Evolutionary conservation across 2,888 invertebrate genomes (phyloP).

Genomic region (Spilosoma lubricipeda): DNA sequence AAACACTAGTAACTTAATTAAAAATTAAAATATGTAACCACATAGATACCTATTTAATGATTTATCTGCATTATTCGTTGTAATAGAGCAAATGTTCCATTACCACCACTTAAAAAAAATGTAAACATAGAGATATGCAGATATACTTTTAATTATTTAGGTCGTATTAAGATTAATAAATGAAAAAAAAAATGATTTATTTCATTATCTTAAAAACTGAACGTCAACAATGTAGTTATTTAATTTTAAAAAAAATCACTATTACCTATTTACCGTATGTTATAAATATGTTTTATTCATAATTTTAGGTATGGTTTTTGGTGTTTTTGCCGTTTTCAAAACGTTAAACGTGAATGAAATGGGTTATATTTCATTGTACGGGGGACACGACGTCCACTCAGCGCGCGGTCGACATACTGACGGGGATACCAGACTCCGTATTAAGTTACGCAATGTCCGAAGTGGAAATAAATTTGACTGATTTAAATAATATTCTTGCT

Average conservation of each 20-base stretch:
- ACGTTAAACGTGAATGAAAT: constrained; percentile 61
- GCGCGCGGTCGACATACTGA: constrained; percentile 70
- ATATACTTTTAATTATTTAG: background rate
- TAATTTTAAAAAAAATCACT: constrained; percentile 49
- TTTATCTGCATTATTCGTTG: constrained; percentile 20
- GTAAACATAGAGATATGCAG: constrained; percentile 12
- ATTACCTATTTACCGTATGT: constrained; percentile 67
- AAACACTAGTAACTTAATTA: constrained; percentile 49
- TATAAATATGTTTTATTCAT: constrained; percentile 75
- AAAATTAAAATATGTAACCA: constrained; percentile 33
- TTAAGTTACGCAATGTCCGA: constrained; percentile 47
- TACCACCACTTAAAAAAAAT: constrained; percentile 21
- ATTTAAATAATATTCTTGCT: constrained; percentile 21
- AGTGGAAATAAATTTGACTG: constrained; percentile 26
- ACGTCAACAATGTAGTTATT: constrained; percentile 39
- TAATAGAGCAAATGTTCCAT: constrained; percentile 4
- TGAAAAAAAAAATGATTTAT: constrained; percentile 10
- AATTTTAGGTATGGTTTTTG: constrained; percentile 56
- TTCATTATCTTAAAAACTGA: constrained; percentile 44
- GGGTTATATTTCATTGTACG: constrained; percentile 67
- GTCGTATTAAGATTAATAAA: background rate
- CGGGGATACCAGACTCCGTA: constrained; percentile 57
- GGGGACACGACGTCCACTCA: constrained; percentile 58
- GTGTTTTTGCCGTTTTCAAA: constrained; percentile 61
- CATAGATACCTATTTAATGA: constrained; percentile 23